Percentiles rank a stretch among this genome's conserved stretches.
Conservation (phyloP, 1,140 invertebrate species). For the Oncopodura yosiiana region DNA sequence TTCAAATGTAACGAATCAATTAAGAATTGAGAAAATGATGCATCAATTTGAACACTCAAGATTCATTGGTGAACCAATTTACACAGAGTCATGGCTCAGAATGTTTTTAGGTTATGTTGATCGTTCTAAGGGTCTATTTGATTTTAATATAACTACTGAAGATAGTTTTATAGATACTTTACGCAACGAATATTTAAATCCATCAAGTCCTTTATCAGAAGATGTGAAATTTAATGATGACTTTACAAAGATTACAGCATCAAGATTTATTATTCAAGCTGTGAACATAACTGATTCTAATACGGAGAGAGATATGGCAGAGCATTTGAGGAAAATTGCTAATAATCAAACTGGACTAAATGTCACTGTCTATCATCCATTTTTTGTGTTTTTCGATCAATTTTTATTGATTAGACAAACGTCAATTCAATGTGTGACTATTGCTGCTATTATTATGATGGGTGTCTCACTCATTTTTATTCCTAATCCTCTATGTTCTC, state of each 20-base stretch:
- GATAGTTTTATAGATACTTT: conserved; percentile 61
- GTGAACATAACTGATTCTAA: conserved; percentile 81
- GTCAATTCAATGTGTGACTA: conserved; percentile 83
- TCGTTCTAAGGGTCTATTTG: conserved; percentile 61
- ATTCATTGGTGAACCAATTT: conserved; percentile 62
- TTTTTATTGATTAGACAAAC: conserved; percentile 86
- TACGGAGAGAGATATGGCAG: conserved; percentile 83
- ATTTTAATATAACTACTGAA: conserved; percentile 61
- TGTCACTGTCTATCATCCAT: conserved; percentile 79
- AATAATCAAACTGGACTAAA: conserved; percentile 49
- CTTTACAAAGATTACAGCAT: conserved; percentile 63
- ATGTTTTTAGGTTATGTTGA: conserved; percentile 69
- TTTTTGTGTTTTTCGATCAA: conserved; percentile 91
- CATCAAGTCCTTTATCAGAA: conserved; percentile 60
- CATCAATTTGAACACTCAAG: conserved; percentile 66
- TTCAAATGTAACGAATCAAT: conserved; percentile 65
- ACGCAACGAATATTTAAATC: conserved; percentile 66
- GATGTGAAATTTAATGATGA: conserved; percentile 76
- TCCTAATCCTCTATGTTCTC: conserved; percentile 79
- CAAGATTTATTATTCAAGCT: conserved; percentile 77
- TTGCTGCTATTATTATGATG: conserved; percentile 90
- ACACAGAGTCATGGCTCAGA: conserved; percentile 84
- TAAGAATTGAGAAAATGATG: conserved; percentile 67
- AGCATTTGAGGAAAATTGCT: conserved; percentile 66
- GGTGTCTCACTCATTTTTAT: conserved; percentile 93